These are phyloP conservation scores for Scelioninae gen. 1 DNA, from an alignment of 2,888 invertebrate species.

Conservation along the genomic window DNA sequence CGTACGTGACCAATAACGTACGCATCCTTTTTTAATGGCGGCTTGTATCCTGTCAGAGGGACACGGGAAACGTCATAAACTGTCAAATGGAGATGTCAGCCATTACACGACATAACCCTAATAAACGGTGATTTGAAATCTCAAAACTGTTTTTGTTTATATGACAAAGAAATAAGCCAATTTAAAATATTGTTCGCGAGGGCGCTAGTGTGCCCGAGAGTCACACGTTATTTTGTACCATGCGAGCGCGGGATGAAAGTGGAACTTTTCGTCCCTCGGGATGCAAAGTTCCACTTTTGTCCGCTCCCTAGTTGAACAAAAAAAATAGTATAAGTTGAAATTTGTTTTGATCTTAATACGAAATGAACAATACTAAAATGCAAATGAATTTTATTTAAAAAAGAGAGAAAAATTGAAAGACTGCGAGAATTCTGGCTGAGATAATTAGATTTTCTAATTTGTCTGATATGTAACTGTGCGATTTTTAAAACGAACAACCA, in stretches of 20 bases:
- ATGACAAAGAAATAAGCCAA: neutral
- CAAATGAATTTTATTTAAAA: neutral
- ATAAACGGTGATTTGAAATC: slow-evolving; percentile 17
- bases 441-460: slow-evolving; percentile 38
- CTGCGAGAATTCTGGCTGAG: slow-evolving; percentile 7
- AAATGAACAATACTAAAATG: too few relatives aligned
- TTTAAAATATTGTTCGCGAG: too few relatives aligned
- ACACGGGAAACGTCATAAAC: slow-evolving; percentile 40
- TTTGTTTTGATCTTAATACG: too few relatives aligned
- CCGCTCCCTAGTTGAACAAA: too few relatives aligned
- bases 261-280: too few relatives aligned
- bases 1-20: slow-evolving; percentile 63
- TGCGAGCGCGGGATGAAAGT: too few relatives aligned
- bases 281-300: too few relatives aligned
- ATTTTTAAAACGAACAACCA: slow-evolving; percentile 31
- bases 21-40: slow-evolving; percentile 58
- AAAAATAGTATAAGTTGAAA: too few relatives aligned
- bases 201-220: too few relatives aligned
- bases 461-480: slow-evolving; percentile 34
- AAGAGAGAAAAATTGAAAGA: neutral
- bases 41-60: slow-evolving; percentile 52
- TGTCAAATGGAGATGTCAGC: slow-evolving; percentile 59
- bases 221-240: too few relatives aligned
- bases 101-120: neutral
- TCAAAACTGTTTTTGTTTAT: neutral